Percentiles rank a stretch among this genome's conserved stretches.
Evolutionary conservation across 1,140 invertebrate genomes (phyloP).

Genomic region (Anadara kagoshimensis): DNA sequence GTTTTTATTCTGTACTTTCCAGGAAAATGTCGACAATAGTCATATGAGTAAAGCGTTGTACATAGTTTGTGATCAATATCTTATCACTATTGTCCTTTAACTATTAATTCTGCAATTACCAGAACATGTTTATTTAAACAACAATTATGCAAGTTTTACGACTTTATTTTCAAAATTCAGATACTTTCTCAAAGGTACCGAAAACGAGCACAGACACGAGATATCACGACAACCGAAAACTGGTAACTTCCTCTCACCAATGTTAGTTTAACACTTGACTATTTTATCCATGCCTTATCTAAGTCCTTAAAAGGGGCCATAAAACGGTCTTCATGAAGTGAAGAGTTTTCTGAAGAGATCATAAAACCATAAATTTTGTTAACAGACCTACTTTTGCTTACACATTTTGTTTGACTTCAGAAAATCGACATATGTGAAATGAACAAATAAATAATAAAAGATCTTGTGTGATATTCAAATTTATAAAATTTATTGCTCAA

Average conservation of each 20-base stretch:
- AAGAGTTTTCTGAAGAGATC: slow-evolving; percentile 2
- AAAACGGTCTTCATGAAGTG: slow-evolving; percentile 11
- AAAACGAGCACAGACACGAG: not conserved
- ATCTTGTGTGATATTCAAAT: not conserved
- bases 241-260: not conserved
- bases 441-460: not conserved
- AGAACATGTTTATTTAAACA: not conserved
- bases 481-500: not conserved
- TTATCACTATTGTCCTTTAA: too few relatives aligned
- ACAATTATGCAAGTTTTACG: not conserved
- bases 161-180: slow-evolving; percentile 1
- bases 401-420: too few relatives aligned
- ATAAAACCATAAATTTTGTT: slow-evolving; percentile 16
- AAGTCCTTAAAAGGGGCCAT: not conserved
- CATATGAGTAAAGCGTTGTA: too few relatives aligned
- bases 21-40: too few relatives aligned
- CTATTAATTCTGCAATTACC: too few relatives aligned
- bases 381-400: too few relatives aligned
- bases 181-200: slow-evolving; percentile 3
- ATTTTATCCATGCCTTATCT: slow-evolving; percentile 14
- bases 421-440: too few relatives aligned
- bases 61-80: too few relatives aligned
- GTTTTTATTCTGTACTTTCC: too few relatives aligned
- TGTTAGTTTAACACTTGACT: slow-evolving; percentile 9
- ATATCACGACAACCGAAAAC: not conserved